phyloP scores from a whole-genome alignment of 2,888 invertebrate species.

The Thymelicus sylvestris region DNA sequence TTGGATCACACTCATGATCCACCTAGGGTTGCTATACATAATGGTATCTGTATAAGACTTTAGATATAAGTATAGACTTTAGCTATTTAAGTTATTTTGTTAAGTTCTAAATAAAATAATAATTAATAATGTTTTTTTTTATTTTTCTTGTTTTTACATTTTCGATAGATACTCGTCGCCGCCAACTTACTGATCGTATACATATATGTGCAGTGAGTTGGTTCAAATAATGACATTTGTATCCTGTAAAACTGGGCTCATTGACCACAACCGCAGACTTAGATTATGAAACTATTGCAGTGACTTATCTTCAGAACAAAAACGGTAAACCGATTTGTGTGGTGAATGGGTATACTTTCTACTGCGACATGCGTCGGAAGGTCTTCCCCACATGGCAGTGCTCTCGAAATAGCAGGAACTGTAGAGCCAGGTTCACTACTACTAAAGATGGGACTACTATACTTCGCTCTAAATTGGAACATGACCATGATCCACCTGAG shows the following conservation, averaged over 20 bases:
- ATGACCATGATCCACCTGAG: constrained; percentile 42
- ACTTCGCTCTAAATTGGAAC: constrained; percentile 20
- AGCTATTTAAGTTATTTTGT: too few relatives aligned
- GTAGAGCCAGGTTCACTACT: constrained; percentile 37
- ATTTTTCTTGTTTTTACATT: neutral
- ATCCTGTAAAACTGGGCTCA: too few relatives aligned
- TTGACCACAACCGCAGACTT: too few relatives aligned
- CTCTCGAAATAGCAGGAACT: constrained; percentile 39
- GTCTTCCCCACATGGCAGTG: constrained; percentile 47
- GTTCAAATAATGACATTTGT: too few relatives aligned
- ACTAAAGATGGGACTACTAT: constrained; percentile 19
- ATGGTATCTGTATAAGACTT: constrained; percentile 29
- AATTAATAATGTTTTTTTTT: too few relatives aligned
- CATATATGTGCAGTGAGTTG: too few relatives aligned
- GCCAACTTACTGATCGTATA: too few relatives aligned
- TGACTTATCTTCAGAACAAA: constrained; percentile 34
- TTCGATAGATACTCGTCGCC: too few relatives aligned
- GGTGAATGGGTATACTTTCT: constrained; percentile 54
- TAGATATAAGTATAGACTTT: too few relatives aligned
- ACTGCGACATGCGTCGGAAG: constrained; percentile 44
- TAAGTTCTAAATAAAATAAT: too few relatives aligned
- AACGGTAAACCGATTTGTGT: constrained; percentile 49
- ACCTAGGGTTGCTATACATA: constrained; percentile 39
- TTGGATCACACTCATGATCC: constrained; percentile 42
- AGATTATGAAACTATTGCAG: constrained; percentile 33